A percentile compares a stretch with the other conserved stretches of the same genome.
phyloP scores from a whole-genome alignment of 2,888 invertebrate species.

The Agonopterix arenella region DNA sequence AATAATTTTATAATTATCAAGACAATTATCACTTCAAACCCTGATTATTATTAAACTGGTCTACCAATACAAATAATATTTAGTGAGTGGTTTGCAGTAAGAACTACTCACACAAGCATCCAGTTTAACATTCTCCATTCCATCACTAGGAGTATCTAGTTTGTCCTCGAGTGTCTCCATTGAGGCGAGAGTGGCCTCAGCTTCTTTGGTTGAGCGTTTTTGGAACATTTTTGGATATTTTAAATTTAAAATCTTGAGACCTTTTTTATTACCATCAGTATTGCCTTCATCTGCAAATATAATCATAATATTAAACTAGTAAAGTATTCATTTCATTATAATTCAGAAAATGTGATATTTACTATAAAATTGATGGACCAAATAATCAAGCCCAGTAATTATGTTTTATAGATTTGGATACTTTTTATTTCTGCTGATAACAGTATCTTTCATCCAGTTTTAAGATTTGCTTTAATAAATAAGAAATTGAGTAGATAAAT shows the following conservation, averaged over 20 bases:
- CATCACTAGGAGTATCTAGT: slow-evolving; percentile 82
- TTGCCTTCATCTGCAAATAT: slow-evolving; percentile 27
- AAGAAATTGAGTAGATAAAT: too few species aligned
- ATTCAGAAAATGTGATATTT: too few species aligned
- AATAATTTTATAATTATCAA: too few species aligned
- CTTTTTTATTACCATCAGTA: slow-evolving; percentile 21
- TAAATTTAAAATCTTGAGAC: slow-evolving; percentile 30
- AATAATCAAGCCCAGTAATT: too few species aligned
- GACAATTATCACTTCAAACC: too few species aligned
- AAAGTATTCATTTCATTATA: too few species aligned
- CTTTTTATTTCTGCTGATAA: too few species aligned
- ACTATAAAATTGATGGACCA: too few species aligned
- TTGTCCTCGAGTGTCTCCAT: slow-evolving; percentile 89
- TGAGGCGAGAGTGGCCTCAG: slow-evolving; percentile 86
- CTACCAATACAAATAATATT: neutral
- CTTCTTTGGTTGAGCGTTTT: slow-evolving; percentile 70
- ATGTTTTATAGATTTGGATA: too few species aligned
- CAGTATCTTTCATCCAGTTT: too few species aligned
- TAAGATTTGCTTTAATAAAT: too few species aligned
- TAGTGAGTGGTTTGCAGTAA: neutral
- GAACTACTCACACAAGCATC: slow-evolving; percentile 65
- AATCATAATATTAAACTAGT: neutral
- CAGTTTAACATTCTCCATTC: slow-evolving; percentile 84
- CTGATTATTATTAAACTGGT: too few species aligned
- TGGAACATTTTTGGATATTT: slow-evolving; percentile 75